These are phyloP conservation scores for Periphyllus acericola DNA, from an alignment of 2,888 invertebrate species.

Conservation along the genomic window DNA sequence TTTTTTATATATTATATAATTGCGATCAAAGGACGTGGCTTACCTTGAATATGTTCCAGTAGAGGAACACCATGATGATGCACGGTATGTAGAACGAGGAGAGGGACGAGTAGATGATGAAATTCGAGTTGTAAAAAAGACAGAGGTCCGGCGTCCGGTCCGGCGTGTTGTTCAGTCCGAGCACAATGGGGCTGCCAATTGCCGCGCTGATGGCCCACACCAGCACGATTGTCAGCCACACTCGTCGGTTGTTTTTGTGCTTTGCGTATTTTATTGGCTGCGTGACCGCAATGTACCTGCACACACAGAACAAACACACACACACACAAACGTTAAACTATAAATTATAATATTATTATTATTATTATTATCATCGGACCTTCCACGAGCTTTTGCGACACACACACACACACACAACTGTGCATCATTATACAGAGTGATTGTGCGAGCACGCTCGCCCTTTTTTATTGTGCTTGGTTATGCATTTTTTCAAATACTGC, in stretches of 20 bases:
- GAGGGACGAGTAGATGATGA: conserved; percentile 96
- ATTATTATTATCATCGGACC: neutral
- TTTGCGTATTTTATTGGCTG: conserved; percentile 99
- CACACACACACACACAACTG: neutral
- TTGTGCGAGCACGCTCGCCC: too few species aligned
- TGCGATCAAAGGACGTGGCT: conserved; percentile 65
- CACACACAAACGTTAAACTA: neutral
- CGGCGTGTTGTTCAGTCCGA: conserved; percentile 94
- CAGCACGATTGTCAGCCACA: conserved; percentile 92
- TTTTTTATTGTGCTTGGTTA: too few species aligned
- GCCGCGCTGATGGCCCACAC: conserved; percentile 96
- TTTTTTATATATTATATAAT: neutral
- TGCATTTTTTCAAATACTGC: too few species aligned
- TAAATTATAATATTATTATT: conserved; percentile 21
- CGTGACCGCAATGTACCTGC: conserved; percentile 98
- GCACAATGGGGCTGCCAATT: conserved; percentile 94
- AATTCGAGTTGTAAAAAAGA: conserved; percentile 97
- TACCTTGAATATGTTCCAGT: conserved; percentile 97
- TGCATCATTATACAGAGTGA: too few species aligned
- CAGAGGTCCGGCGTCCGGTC: conserved; percentile 86
- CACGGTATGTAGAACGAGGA: conserved; percentile 99
- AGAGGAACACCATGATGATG: conserved; percentile 97
- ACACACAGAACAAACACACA: conserved; percentile 63
- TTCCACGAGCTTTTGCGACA: neutral
- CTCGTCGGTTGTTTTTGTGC: conserved; percentile 94